These are phyloP conservation scores for Chrysochloris asiatica DNA, from an alignment of 2,113 vertebrate species.

Conservation along the genomic window DNA sequence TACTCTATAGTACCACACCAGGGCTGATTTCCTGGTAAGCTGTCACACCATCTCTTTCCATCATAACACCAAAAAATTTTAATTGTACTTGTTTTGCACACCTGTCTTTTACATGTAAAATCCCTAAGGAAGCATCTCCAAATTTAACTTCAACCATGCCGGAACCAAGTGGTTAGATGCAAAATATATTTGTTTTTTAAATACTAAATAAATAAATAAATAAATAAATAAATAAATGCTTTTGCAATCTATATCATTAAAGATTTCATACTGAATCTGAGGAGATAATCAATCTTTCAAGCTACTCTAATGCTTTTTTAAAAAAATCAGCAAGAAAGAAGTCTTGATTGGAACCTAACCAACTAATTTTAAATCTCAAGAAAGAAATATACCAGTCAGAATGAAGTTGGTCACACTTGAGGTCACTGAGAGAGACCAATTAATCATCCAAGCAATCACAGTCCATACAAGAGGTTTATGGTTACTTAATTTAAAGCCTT, in stretches of 20 bases:
- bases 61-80: neutral
- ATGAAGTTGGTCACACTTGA: neutral
- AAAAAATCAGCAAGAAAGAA: neutral
- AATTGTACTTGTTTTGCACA: neutral
- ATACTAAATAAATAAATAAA: neutral
- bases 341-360: neutral
- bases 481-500: neutral
- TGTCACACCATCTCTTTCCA: neutral
- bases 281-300: neutral
- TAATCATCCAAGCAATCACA: neutral
- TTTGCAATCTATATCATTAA: neutral
- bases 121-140: neutral
- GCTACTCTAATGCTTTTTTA: neutral
- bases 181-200: constrained; percentile 22
- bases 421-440: neutral
- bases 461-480: neutral
- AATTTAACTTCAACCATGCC: constrained; percentile 1
- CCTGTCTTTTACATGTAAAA: neutral
- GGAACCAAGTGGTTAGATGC: neutral
- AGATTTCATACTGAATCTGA: neutral
- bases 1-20: no score
- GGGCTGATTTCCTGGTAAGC: no score
- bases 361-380: neutral
- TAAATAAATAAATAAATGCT: no score
- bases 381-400: neutral